Percentiles rank a stretch among this genome's conserved stretches.
Conservation (phyloP, 2,797 vertebrate genomes). For the Florisuga fusca region DNA sequence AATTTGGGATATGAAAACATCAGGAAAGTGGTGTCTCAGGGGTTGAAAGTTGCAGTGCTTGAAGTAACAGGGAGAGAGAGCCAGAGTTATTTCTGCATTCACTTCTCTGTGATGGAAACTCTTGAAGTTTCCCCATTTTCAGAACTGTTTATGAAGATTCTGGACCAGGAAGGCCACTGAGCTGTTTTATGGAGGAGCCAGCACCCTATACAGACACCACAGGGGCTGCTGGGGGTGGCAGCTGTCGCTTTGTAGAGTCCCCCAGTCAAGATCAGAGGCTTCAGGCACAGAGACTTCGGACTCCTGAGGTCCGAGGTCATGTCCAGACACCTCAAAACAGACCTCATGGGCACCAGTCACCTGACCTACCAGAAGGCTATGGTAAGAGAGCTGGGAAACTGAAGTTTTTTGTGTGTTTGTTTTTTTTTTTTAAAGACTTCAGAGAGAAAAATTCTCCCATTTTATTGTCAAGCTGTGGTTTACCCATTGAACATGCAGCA, state of each 20-base stretch:
- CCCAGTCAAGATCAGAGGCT: conserved; percentile 91
- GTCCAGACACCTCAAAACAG: conserved; percentile 93
- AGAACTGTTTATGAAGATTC: conserved; percentile 91
- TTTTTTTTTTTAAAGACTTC: not conserved
- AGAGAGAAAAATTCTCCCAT: not conserved
- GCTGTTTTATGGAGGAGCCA: conserved; percentile 95
- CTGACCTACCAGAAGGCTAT: conserved; percentile 93
- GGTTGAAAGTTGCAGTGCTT: not conserved
- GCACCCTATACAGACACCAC: conserved; percentile 92
- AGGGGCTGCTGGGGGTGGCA: conserved; percentile 90
- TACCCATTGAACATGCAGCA: not conserved
- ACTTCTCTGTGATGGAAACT: conserved; percentile 54
- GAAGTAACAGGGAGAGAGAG: not conserved
- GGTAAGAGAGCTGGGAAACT: conserved; percentile 67
- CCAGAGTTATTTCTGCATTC: conserved; percentile 15
- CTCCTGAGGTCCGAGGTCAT: conserved; percentile 88
- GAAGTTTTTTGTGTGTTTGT: too few relatives aligned
- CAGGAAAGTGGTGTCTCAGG: not conserved
- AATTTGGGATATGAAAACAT: not conserved
- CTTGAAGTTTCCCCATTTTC: conserved; percentile 48
- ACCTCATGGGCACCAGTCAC: conserved; percentile 93
- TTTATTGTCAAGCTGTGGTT: not conserved
- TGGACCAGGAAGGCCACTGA: conserved; percentile 85
- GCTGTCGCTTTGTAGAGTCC: conserved; percentile 89
- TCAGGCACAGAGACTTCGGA: conserved; percentile 90